Base-by-base conservation (phyloP, 2,888 invertebrate genomes). In the Zaprionus obscuricornis region DNA sequence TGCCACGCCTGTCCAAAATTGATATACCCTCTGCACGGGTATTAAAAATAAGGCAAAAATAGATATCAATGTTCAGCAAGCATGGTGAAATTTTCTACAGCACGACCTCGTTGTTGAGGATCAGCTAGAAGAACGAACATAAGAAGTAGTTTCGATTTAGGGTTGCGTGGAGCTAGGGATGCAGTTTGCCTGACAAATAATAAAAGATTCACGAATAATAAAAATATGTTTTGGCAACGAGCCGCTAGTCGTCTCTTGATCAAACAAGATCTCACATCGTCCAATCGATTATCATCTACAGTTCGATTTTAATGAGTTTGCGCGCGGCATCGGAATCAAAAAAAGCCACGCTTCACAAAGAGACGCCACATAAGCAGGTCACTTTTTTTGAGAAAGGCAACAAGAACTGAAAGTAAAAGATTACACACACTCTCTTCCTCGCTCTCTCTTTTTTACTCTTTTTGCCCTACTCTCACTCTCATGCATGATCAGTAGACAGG, bases 371-470 rank as follows among this genome's bases (percentile, higher is more conserved):
- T 57, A 73, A 79, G 81, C 79, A 85, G 79, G 85, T 79, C 83
- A 85, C 58, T 74, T 73, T 68, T 65, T 72, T 20, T 51, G 63
- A 66, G 75, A 74, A 74, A 72, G 75, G 57, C 67, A 69, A 39
- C 81, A 78, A 85, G n/a, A n/a, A 85, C 67, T 74, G 79, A 81
- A 81, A 81, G 79, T 85, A 85, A 81, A 81, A 81, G 81, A 79
- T 55, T 34, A 45, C 45, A 52, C n/a, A n/a, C n/a, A n/a, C n/a
- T n/a, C n/a, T n/a, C n/a, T n/a, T n/a, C n/a, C n/a, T n/a, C n/a
- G 11, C 40, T 14, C 14, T 8, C 18, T 16, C 39, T 16, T n/a
- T 17, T 4, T 17, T 18, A 16, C n/a, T n/a, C n/a, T n/a, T n/a
- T 47, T 27, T 27, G 46, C 51, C 46, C 52, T 42, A 65, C 49